Evolutionary conservation across 1,140 invertebrate species (phyloP).

Genomic region (Leptopilina clavipes): DNA sequence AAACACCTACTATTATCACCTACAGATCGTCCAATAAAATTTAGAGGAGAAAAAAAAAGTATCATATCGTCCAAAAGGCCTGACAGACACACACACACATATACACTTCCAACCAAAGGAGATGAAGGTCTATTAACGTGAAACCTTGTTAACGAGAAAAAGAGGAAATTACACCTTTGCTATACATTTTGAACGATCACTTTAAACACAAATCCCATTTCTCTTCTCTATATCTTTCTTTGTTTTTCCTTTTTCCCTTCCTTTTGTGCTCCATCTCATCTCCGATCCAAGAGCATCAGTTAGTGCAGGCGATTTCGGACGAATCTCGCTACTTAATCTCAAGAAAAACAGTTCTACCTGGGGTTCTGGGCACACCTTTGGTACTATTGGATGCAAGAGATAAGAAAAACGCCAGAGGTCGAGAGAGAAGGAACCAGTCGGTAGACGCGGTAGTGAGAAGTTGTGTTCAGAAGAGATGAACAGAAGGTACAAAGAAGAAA

Average conservation of each 20-base stretch:
- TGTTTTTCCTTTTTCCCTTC: constrained; percentile 23
- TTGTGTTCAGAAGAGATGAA: constrained; percentile 5
- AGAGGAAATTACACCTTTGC: background rate
- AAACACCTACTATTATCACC: too few relatives aligned
- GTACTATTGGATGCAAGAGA: constrained; percentile 15
- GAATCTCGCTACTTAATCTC: constrained; percentile 28
- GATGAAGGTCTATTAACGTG: background rate
- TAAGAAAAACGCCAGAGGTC: constrained; percentile 12
- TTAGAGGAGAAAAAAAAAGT: too few relatives aligned
- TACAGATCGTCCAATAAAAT: too few relatives aligned
- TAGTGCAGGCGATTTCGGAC: constrained; percentile 11
- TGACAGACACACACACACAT: too few relatives aligned
- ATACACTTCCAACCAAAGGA: background rate
- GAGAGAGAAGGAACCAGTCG: background rate
- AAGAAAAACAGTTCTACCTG: constrained; percentile 9
- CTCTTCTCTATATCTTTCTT: background rate
- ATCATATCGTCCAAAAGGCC: too few relatives aligned
- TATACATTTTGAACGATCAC: constrained; percentile 13
- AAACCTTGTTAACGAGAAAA: background rate
- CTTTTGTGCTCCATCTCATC: background rate
- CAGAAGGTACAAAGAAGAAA: constrained; percentile 28
- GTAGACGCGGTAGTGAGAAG: constrained; percentile 13
- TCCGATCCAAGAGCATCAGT: constrained; percentile 9
- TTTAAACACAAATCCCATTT: constrained; percentile 1
- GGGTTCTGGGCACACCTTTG: constrained; percentile 25